Evolutionary conservation across 2,113 vertebrate species (phyloP).

Genomic region (Macroglossus sobrinus): DNA sequence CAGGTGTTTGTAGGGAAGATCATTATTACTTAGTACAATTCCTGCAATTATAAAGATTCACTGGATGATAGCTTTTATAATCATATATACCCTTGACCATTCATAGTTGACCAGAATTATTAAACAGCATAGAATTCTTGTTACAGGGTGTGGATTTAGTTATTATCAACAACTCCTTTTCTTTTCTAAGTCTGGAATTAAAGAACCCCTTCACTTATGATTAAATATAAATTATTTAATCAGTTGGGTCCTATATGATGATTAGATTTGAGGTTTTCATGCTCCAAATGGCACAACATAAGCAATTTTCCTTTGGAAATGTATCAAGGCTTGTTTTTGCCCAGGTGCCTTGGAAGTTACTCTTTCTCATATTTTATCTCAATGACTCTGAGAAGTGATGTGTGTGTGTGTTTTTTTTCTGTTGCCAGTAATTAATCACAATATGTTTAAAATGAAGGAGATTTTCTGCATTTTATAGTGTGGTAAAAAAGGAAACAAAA

Average conservation of each 20-base stretch:
- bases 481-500: not conserved
- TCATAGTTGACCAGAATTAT: not conserved
- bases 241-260: not conserved
- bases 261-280: not conserved
- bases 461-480: not conserved
- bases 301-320: not conserved
- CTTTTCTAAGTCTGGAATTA: not conserved
- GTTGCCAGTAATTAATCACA: not conserved
- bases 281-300: not conserved
- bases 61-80: not conserved
- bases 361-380: not conserved
- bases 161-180: not conserved
- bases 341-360: not conserved
- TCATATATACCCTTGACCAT: not conserved
- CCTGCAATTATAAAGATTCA: not conserved
- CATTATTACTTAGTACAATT: not conserved
- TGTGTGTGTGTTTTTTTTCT: not conserved
- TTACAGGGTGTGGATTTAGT: not conserved
- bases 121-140: not conserved
- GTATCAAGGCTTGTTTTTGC: not conserved
- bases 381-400: not conserved
- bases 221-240: not conserved
- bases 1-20: not conserved
- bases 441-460: not conserved
- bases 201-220: not conserved